phyloP scores from a whole-genome alignment of 2,797 vertebrate species.

The Sebastiscus tertius region DNA sequence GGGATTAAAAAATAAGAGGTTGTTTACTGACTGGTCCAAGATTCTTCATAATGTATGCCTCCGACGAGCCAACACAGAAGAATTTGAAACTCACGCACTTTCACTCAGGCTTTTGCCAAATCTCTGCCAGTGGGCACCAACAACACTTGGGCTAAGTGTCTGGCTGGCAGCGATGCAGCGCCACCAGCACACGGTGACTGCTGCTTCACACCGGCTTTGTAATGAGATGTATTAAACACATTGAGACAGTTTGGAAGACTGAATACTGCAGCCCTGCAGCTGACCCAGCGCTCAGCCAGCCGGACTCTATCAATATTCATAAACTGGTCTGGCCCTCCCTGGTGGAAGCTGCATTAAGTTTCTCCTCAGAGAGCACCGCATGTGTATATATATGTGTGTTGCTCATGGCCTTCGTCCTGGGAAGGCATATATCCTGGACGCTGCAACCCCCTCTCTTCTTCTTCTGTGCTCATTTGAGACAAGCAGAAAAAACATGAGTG shows the following conservation, averaged over 20 bases:
- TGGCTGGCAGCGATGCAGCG: slow-evolving; percentile 41
- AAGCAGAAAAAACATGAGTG: slow-evolving; percentile 60
- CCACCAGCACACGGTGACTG: slow-evolving; percentile 19
- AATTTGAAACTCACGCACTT: background rate
- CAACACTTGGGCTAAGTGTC: slow-evolving; percentile 52
- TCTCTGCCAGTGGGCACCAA: slow-evolving; percentile 58
- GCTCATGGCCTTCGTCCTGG: slow-evolving; percentile 53
- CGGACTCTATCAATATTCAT: slow-evolving; percentile 73
- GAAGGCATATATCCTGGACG: slow-evolving; percentile 56
- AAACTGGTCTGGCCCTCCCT: slow-evolving; percentile 57
- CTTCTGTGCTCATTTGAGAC: slow-evolving; percentile 28
- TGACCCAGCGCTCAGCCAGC: slow-evolving; percentile 54
- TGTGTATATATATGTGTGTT: slow-evolving; percentile 39
- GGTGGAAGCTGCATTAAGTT: slow-evolving; percentile 59
- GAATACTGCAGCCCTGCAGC: slow-evolving; percentile 37
- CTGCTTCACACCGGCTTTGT: slow-evolving; percentile 39
- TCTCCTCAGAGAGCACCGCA: slow-evolving; percentile 32
- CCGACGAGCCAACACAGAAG: background rate
- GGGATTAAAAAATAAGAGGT: slow-evolving; percentile 24
- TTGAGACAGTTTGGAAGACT: slow-evolving; percentile 48
- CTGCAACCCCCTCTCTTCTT: slow-evolving; percentile 37
- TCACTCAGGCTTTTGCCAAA: slow-evolving; percentile 24
- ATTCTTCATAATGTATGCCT: background rate
- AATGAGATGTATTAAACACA: slow-evolving; percentile 55
- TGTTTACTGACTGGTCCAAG: background rate